These are phyloP conservation scores for Cephus pygmeus DNA, from an alignment of 2,888 invertebrate genomes.

Conservation along the genomic window DNA sequence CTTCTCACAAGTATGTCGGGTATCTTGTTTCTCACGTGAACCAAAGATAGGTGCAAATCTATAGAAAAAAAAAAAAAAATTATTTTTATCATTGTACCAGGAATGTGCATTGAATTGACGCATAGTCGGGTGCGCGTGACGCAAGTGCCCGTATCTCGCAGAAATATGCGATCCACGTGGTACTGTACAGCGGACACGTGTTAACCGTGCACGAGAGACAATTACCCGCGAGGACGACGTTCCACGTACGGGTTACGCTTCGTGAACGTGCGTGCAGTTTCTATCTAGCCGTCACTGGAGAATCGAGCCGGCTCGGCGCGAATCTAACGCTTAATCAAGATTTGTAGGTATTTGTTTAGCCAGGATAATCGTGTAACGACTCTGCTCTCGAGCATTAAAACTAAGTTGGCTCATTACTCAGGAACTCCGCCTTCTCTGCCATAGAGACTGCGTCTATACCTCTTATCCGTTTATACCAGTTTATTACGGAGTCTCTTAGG, in stretches of 20 bases:
- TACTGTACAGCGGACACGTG: background rate
- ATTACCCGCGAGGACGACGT: background rate
- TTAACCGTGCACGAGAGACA: background rate
- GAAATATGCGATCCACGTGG: background rate
- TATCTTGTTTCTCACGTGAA: background rate
- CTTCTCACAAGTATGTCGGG: background rate
- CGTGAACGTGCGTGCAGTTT: background rate
- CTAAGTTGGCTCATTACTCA: constrained; percentile 55
- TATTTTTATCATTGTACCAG: background rate
- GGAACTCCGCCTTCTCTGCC: constrained; percentile 43
- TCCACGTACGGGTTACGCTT: background rate
- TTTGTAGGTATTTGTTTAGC: constrained; percentile 54
- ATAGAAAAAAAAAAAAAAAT: background rate
- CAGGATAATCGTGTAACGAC: constrained; percentile 46
- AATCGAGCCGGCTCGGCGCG: background rate
- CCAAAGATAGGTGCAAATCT: background rate
- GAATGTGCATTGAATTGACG: background rate
- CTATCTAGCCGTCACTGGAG: background rate
- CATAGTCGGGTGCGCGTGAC: background rate
- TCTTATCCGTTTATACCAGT: background rate
- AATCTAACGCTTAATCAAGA: background rate
- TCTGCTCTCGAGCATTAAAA: constrained; percentile 52
- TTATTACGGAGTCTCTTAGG: background rate
- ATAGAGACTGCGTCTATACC: background rate
- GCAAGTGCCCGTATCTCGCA: background rate